Base-by-base conservation (phyloP, 92 coral and sea anemone genomes). In the Zoanthus gigantus region DNA sequence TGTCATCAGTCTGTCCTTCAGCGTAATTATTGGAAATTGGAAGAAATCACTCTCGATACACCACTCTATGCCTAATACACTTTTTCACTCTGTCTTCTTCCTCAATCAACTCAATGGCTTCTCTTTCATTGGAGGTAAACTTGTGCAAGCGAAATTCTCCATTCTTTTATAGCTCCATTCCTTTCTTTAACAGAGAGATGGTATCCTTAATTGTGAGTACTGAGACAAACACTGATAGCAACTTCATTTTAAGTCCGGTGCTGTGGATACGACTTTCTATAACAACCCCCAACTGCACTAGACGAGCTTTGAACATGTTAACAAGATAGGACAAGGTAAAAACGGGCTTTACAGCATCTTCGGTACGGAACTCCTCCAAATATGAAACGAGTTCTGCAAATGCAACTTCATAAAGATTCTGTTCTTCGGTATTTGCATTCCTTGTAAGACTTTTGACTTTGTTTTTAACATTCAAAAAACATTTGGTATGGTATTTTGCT, bases 311-410 rank as follows among this genome's bases (percentile, higher is more conserved):
- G 47, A 52, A 86, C 58, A 61, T 56, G 29, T 74, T 72, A 32
- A 45, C 53, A n/a, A 86, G 81, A 29, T 86, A 82, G 18, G 83
- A 18, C 37, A 86, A 30, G 9, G 57, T 23, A 75, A 86, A 86
- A 29, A 86, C 28, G 45, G 89, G 74, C 7, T 8, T 42, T 44
- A 52, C 68, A 7, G 29, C 53, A 15, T 72, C 52, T 9, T 52
- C 45, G n/a, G 79, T 53, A 34, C 53, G 60, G 23, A 7, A 29
- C 23, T 85, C 81, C 47, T 85, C 81, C 32, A 85, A 72, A 50
- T 85, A 85, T 0, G 72, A 85, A 8, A 85, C 88, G 45, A 85
- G 88, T 61, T 85, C 88, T 71, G 88, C 81, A 45, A 85, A 72
- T 71, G 88, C 88, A 18, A 85, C 23, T 85, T 52, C 81, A 54